Percentiles rank a stretch among this genome's conserved stretches.
Evolutionary conservation across 1,140 invertebrate species (phyloP).

Genomic region (Stegodyphus dumicola): DNA sequence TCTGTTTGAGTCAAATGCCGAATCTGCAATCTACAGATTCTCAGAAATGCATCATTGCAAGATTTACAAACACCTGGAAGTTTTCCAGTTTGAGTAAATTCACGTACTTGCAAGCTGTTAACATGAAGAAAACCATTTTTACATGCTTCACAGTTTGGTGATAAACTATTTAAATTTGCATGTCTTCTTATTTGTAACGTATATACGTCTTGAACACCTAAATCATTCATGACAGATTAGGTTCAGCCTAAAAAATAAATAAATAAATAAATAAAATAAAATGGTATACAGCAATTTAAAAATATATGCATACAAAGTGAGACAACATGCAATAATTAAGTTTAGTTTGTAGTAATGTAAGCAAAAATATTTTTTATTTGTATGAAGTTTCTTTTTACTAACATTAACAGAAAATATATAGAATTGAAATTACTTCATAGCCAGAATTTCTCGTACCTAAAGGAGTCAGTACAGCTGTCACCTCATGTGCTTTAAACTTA

Average conservation of each 20-base stretch:
- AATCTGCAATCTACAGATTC: slow-evolving; percentile 33
- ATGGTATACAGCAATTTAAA: too few relatives aligned
- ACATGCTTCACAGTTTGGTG: slow-evolving; percentile 48
- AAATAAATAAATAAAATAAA: background rate
- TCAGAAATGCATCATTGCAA: slow-evolving; percentile 38
- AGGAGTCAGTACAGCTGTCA: too few relatives aligned
- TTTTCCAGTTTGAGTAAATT: slow-evolving; percentile 47
- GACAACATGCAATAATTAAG: too few relatives aligned
- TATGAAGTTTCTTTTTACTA: too few relatives aligned
- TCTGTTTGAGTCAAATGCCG: slow-evolving; percentile 72
- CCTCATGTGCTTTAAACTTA: background rate
- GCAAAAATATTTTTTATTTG: too few relatives aligned
- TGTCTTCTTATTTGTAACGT: slow-evolving; percentile 47
- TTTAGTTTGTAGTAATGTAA: too few relatives aligned
- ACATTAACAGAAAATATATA: too few relatives aligned
- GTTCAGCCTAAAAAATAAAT: background rate
- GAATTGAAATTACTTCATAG: too few relatives aligned
- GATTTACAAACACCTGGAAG: slow-evolving; percentile 36
- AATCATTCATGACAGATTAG: slow-evolving; percentile 18
- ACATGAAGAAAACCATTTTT: slow-evolving; percentile 43
- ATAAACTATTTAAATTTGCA: background rate
- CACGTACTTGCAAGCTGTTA: slow-evolving; percentile 38
- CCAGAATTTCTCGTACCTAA: too few relatives aligned
- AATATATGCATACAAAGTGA: too few relatives aligned
- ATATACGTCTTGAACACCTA: slow-evolving; percentile 32